Base-by-base conservation (phyloP, 2,888 invertebrate genomes). In the Chalcosyrphus nemorum region DNA sequence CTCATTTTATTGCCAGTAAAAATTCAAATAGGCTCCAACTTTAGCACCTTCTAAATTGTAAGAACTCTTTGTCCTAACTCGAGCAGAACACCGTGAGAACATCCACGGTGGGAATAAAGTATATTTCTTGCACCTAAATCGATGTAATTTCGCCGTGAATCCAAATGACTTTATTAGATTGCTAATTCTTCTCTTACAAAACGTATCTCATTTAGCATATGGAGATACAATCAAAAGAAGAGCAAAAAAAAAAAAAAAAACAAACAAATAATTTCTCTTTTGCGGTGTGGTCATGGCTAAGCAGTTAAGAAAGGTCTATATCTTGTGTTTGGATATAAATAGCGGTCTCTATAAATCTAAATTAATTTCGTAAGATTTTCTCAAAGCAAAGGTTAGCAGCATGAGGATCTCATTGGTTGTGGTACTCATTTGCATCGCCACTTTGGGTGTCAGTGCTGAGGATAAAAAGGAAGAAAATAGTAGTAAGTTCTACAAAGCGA, bases 391-490 rank as follows among this genome's bases (percentile, higher is more conserved):
- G 11, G 47, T 41, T 45, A 45, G 21, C 66, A 59, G 15, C 19
- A 82, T 82, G 81, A 72, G 61, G 54, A 47, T 52, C 38, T 52
- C 66, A 1, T 56, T 45, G 17, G 7, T 41, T 41, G 50, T 71
- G 13, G 47, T 59, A 29, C 4, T 77, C 6, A 3, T 77, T 50
- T 72, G 61, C 52, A n/a, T 27, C 0, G 57, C 17, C 3, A 9
- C n/a, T 1, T 11, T 77, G 21, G 11, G 15, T 11, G 15, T 7
- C 2, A 7, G 17, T 45, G 71, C 43, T 29, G 29, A 35, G 24
- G 63, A 75, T 2, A 35, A 43, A 4, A 15, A 15, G n/a, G 41
- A 15, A 3, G 4, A 21, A 43, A 4, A 0, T 13, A 32, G 17
- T 1, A 50, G 75, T 70, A 61, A 63, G 81, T 54, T 32, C 1